Evolutionary conservation across 1,140 invertebrate species (phyloP), one percentile per base, ranked within the genome.

Genomic region (Anthonomus grandis): DNA sequence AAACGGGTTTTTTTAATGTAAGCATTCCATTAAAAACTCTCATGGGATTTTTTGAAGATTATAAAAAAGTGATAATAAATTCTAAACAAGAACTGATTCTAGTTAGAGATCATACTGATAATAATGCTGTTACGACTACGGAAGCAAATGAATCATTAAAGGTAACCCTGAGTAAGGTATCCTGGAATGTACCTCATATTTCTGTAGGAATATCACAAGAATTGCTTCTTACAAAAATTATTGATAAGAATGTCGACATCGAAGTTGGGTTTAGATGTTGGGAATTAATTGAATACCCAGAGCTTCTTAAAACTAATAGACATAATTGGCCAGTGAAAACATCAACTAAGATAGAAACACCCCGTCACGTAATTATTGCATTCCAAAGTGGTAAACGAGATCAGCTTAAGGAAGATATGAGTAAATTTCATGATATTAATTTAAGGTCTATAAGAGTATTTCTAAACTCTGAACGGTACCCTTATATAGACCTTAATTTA

Each of bases 181-280:
- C 8, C 17, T 50, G 31, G 31, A 38, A 24, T 6, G 19, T 50
- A 22, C 48, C 48, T 23, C 48, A 50, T 13, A 22, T 50, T 38
- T 23, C 13, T 4, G 51, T 54, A n/a, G 25, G 21, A 4, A 45
- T 44, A 22, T 41, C 51, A 10, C 51, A 54, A 45, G 15, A 54
- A 54, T 19, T 42, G 15, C 17, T 41, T 9, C 24, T 54, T 2
- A 54, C 41, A 18, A 54, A 54, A 45, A 31, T 45, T 3, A 6
- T 54, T 13, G 51, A 54, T 2, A 42, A 12, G 27, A 52, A 52
- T 52, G 42, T 6, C 2, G 50, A 52, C 12, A 25, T 42, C 5
- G 13, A 42, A 18, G 17, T 51, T 9, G 21, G 10, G 37, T 51
- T 51, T 39, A 17, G 48, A 24, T 13, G 15, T 21, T 51, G 48